Evolutionary conservation across 2,888 invertebrate genomes (phyloP), one percentile per base, ranked within the genome.

Genomic region (Xanthorhoe spadicearia): DNA sequence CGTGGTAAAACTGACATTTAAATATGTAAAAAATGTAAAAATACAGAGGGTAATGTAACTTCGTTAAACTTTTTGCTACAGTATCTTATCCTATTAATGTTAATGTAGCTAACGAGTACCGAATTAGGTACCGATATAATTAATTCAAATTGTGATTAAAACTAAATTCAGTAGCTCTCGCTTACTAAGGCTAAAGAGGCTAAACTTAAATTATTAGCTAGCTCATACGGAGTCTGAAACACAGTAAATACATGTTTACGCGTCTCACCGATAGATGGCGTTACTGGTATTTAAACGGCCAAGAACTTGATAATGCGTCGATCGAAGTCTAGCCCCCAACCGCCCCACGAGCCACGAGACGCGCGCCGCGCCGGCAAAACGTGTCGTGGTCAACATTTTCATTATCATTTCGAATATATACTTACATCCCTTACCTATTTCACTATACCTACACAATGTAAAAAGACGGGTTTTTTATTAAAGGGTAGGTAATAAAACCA

Each of bases 251-350:
- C 28, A 7, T 46, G 35, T 19, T 61, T 35, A 8, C 43, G 19
- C 38, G 38, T 18, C 43, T 32, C 7, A 43, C 13, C 55, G 70
- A 79, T 59, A 86, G 86, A 84, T 86, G 86, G 84, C 84, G 85
- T 61, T 79, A 84, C 76, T 62, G 35, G 82, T 79, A 23, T n/a
- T 68, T 15, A 56, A 69, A 62, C 35, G 15, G 19, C 46, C 18
- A 3, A 54, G 15, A 50, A 46, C 38, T 38, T 58, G 46, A 17
- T n/a, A 52, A 49, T 58, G 13, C 51, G 54, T 19, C 70, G 72
- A 72, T 70, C 72, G 70, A 72, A 69, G 53, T 58, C 32, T 32
- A 48, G 17, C 7, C 57, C 38, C 35, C 53, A 51, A 32, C 50
- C 46, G 55, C 66, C 58, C 57, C 61, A 19, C 38, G 19, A 50